A percentile compares a stretch with the other conserved stretches of the same genome.
Conservation (phyloP, 2,113 vertebrate genomes). For the Vireo altiloquus region DNA sequence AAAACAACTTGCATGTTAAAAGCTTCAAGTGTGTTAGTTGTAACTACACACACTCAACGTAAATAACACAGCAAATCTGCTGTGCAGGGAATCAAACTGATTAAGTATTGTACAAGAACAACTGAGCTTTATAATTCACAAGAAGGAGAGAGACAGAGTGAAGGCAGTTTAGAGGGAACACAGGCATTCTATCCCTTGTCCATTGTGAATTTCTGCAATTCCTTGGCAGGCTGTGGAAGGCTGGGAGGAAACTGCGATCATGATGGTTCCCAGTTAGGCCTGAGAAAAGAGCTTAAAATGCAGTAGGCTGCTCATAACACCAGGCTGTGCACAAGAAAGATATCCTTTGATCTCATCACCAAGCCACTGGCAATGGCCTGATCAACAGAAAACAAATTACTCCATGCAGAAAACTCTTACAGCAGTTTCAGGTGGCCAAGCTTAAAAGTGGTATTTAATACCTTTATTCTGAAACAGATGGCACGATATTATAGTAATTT, state of each 20-base stretch:
- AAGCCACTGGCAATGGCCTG: background rate
- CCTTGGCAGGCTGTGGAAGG: background rate
- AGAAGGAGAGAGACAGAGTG: background rate
- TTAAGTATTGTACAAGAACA: background rate
- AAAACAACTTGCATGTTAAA: background rate
- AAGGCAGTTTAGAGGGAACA: background rate
- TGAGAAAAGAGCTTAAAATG: background rate
- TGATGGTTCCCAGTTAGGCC: background rate
- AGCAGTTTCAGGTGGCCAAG: background rate
- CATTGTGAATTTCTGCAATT: background rate
- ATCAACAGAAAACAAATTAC: background rate
- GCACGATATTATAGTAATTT: background rate
- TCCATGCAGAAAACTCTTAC: background rate
- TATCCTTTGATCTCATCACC: background rate
- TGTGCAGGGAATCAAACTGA: background rate
- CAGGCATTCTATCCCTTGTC: background rate
- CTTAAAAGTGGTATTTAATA: background rate
- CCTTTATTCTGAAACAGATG: background rate
- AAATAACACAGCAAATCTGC: background rate
- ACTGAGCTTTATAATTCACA: background rate
- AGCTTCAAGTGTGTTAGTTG: background rate
- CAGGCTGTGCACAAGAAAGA: background rate
- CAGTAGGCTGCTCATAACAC: background rate
- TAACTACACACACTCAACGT: background rate
- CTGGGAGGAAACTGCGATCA: background rate